Base-by-base conservation (phyloP, 2,888 invertebrate species). In the Drosophila kambysellisi region DNA sequence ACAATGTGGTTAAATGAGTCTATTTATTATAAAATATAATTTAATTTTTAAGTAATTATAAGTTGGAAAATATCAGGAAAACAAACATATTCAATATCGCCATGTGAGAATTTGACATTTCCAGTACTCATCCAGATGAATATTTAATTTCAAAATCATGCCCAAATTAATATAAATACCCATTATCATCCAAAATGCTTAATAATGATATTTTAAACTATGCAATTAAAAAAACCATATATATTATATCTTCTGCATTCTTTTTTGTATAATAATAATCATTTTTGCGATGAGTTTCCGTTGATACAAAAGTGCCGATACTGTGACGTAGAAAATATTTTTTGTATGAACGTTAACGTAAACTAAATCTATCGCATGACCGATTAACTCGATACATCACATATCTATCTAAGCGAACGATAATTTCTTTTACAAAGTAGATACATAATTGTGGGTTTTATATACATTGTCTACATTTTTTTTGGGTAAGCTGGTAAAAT, bases 391-490 rank as follows among this genome's bases (percentile, higher is more conserved):
- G 76, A 76, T 76, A 68, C 43, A 39, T 43, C n/a, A 39, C 46
- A 48, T 30, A 32, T 29, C 59, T 78, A 78, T 78, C 77, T 61
- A 68, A 68, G 53, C 20, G 12, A 69, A 52, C 76, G 74, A 78
- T 79, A 68, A 62, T 65, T 78, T 78, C 66, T 65, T 70, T 67
- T 62, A 70, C 70, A 74, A 70, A 74, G 82, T 85, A 85, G 84
- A 85, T 85, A 85, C 84, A 85, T 87, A 87, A 81, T 79, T 87
- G 84, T 82, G 79, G 81, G 74, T 73, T 84, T 74, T 75, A 78
- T 87, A 80, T 87, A 82, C 76, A 87, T 84, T 84, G 57, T 80
- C 74, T 82, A 57, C 6, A 57, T 79, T 76, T 79, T 81, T 76
- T 77, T 67, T 78, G 81, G 82, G 87, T 83, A 72, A 77, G 77